Conservation (phyloP, 2,113 vertebrate genomes). For the Aegithalos caudatus region DNA sequence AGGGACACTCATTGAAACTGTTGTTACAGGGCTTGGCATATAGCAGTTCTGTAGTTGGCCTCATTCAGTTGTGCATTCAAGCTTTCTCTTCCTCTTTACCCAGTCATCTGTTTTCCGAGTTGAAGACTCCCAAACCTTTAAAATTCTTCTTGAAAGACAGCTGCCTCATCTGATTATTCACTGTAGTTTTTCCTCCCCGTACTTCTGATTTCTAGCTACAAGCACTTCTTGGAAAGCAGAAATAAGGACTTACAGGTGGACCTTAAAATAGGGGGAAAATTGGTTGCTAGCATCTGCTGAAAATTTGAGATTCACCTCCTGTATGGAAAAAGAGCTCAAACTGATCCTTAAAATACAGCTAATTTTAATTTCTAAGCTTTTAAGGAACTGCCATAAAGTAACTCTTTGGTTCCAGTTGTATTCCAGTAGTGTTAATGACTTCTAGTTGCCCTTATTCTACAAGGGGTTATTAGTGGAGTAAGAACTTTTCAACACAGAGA, state of each 20-base stretch:
- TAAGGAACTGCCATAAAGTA: neutral
- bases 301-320: neutral
- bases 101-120: neutral
- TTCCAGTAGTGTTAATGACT: neutral
- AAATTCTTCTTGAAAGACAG: neutral
- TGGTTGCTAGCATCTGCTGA: neutral
- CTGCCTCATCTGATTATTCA: neutral
- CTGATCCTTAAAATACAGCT: neutral
- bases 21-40: neutral
- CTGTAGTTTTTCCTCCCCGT: neutral
- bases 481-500: neutral
- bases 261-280: neutral
- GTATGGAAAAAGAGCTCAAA: neutral
- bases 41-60: neutral
- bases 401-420: neutral
- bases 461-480: neutral
- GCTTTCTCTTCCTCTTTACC: neutral
- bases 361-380: neutral
- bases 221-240: neutral
- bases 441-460: neutral
- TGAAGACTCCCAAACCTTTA: neutral
- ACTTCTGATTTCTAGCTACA: neutral
- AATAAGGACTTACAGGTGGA: neutral
- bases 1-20: neutral
- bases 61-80: neutral